Base-by-base conservation (phyloP, 2,113 vertebrate genomes). In the Barbus barbus region DNA sequence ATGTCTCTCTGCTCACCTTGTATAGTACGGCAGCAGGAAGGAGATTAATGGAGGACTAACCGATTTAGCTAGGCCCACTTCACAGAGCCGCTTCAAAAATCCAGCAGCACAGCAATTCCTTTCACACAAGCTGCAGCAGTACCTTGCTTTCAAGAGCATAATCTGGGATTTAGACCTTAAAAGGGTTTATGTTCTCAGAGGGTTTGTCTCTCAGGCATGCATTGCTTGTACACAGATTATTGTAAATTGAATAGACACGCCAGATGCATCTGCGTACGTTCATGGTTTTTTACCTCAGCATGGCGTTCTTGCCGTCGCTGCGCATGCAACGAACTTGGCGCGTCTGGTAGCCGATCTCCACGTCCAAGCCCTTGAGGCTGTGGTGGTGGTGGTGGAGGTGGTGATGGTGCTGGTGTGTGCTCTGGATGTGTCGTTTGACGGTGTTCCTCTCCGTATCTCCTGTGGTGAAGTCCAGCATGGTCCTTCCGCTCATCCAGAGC, bases 291-390 rank as follows among this genome's bases (percentile, higher is more conserved):
- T 95, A 99, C 98, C 97, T 99, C 75, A 99, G 86, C 82, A 93
- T 88, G 0, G 93, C 91, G 4, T 92, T 96, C 83, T 91, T 96
- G 4, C 98, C 97, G 20, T 99, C 96, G 9, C 93, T 97, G 82
- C 96, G 90, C 5, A 95, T 92, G 80, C 98, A 99, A 87, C 95
- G 94, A 67, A 97, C 93, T 84, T 96, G 96, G 79, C 97, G 90
- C 0, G 93, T 96, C 86, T 96, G 97, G 91, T 95, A 97, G 0
- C 97, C 98, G 1, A 98, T 94, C 89, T 98, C 95, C 76, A 95
- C 69, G 65, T 95, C 92, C 94, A 92, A 91, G 0, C 90, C 83
- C 86, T 90, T 91, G 0, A 92, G 87, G 16, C 0, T 88, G 0
- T 86, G 91, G 1, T 92, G 91, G 28, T 91, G 87, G 2, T 92